phyloP scores from a whole-genome alignment of 2,113 vertebrate genomes.

The Dromas ardeola region DNA sequence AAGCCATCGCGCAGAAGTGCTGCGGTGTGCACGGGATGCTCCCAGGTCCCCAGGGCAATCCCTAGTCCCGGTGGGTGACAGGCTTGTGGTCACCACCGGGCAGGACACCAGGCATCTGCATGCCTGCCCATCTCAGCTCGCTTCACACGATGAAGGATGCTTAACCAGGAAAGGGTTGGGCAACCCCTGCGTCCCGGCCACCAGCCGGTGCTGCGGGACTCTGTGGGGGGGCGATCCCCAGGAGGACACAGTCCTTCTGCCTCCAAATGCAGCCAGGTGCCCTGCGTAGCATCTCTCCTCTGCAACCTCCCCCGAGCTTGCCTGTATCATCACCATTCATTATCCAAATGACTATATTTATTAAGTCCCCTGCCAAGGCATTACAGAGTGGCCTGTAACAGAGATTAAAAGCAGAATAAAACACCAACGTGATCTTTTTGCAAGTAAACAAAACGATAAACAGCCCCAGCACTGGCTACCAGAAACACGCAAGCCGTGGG shows the following conservation, averaged over 20 bases:
- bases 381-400: constrained; percentile 48
- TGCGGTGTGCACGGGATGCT: accelerated
- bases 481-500: background rate
- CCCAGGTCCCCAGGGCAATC: background rate
- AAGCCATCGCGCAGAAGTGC: background rate
- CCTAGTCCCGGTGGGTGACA: accelerated
- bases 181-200: background rate
- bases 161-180: background rate
- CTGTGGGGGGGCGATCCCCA: accelerated
- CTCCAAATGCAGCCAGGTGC: background rate
- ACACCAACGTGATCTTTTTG: background rate
- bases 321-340: constrained; percentile 49
- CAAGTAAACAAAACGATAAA: background rate
- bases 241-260: background rate
- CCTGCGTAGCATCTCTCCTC: background rate
- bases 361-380: constrained; percentile 49
- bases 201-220: background rate
- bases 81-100: background rate
- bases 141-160: background rate
- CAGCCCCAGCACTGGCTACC: background rate
- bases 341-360: constrained; percentile 64
- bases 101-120: background rate
- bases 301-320: background rate
- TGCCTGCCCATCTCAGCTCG: background rate
- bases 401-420: constrained; percentile 59